Evolutionary conservation across 2,888 invertebrate genomes (phyloP).

Genomic region (Oasisia sp.): DNA sequence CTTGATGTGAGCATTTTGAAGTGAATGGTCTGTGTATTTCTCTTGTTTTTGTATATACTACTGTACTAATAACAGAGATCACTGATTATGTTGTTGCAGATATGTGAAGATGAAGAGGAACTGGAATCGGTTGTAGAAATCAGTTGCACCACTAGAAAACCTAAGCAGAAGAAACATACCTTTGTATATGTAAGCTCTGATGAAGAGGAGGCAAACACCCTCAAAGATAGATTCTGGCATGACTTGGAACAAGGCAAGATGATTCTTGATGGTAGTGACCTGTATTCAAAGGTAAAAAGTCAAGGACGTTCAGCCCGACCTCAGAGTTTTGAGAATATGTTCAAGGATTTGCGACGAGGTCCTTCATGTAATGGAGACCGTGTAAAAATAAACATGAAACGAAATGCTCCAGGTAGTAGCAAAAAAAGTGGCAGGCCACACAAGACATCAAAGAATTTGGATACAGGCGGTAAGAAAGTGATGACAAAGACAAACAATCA

Average conservation of each 20-base stretch:
- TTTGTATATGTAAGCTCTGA: slow-evolving; percentile 19
- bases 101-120: neutral
- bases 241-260: neutral
- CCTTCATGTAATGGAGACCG: neutral
- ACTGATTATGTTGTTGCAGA: neutral
- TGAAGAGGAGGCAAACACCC: slow-evolving; percentile 8
- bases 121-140: neutral
- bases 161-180: neutral
- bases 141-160: slow-evolving; percentile 5
- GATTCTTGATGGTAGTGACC: slow-evolving; percentile 32
- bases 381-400: neutral
- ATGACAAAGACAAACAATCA: neutral
- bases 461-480: neutral
- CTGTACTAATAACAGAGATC: neutral
- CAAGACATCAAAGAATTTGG: neutral
- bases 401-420: neutral
- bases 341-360: neutral
- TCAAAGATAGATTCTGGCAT: slow-evolving; percentile 9
- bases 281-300: slow-evolving; percentile 3
- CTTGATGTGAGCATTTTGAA: too few species aligned
- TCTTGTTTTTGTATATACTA: too few species aligned
- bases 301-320: neutral
- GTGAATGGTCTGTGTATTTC: too few species aligned
- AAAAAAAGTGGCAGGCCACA: neutral
- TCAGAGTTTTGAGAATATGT: slow-evolving; percentile 5